These are phyloP conservation scores for Agrypnia vestita DNA, from an alignment of 1,140 invertebrate species.

Conservation along the genomic window DNA sequence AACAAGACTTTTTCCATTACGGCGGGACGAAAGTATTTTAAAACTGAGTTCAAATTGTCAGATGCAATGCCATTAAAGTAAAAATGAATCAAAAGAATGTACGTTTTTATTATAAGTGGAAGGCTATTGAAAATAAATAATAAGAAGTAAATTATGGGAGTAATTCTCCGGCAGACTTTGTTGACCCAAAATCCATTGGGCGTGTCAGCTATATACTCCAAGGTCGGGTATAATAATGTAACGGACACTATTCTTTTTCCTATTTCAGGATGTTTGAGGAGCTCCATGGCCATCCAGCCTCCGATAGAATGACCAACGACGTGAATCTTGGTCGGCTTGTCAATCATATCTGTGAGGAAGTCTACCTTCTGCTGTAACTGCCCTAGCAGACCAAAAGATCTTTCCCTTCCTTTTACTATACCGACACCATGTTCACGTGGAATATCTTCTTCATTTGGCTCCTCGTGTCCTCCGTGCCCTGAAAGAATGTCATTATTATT, in stretches of 20 bases:
- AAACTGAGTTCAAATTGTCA: slow-evolving; percentile 66
- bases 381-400: slow-evolving; percentile 79
- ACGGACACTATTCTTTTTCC: slow-evolving; percentile 71
- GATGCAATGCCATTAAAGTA: slow-evolving; percentile 64
- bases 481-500: slow-evolving; percentile 7
- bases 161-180: slow-evolving; percentile 72
- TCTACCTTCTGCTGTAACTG: slow-evolving; percentile 87
- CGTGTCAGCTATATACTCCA: slow-evolving; percentile 84
- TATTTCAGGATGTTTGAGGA: slow-evolving; percentile 76
- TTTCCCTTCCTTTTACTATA: slow-evolving; percentile 71
- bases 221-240: slow-evolving; percentile 87
- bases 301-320: slow-evolving; percentile 91
- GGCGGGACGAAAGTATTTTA: slow-evolving; percentile 73
- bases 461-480: slow-evolving; percentile 82
- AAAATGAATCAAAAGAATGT: slow-evolving; percentile 11
- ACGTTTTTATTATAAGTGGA: slow-evolving; percentile 66
- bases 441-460: slow-evolving; percentile 66
- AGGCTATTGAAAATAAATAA: slow-evolving; percentile 76
- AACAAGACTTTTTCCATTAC: slow-evolving; percentile 74
- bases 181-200: slow-evolving; percentile 79
- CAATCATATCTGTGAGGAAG: slow-evolving; percentile 83
- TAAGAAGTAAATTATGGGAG: slow-evolving; percentile 73
- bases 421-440: slow-evolving; percentile 65
- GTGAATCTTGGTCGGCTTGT: slow-evolving; percentile 79
- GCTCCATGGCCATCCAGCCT: slow-evolving; percentile 83